Base-by-base conservation (phyloP, 2,888 invertebrate genomes). In the Thumatha senex region DNA sequence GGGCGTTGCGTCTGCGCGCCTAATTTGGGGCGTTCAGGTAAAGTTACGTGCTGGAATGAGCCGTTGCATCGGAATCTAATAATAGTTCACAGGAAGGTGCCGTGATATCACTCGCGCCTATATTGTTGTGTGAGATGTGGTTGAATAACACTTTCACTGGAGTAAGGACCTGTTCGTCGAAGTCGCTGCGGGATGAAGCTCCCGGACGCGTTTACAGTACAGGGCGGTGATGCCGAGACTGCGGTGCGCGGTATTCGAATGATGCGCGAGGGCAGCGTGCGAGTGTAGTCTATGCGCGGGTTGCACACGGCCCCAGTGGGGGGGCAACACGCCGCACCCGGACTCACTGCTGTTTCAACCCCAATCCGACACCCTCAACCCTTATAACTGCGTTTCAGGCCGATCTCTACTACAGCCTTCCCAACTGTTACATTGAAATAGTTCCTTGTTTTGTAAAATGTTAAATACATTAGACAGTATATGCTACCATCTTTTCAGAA, bases 11-110 rank as follows among this genome's bases (percentile, higher is more conserved):
- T 67, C 80, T 83, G 83, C 89, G 88, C 89, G 80, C 92, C 92
- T 92, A 92, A 92, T 92, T 92, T 92, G 89, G 92, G 82, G 76
- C 80, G 85, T 87, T 80, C 91, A 91, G 91, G 92, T 91, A 90
- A 90, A 89, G 86, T 90, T 89, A 89, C 91, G 76, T 71, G 78
- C 86, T 89, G 89, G 88, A 90, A 84, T 74, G 78, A 71, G 74
- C 68, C 60, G 75, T 74, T 89, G 86, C 87, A 88, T 73, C 74
- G 18, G 3, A 4, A 24, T 79, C 86, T 89, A 89, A 81, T 83
- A 80, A 86, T 91, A 91, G 86, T 74, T 70, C 84, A 82, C 81
- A 74, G 80, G 79, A 82, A 78, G 82, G 76, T 82, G 81, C 77
- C 78, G 75, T 74, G 70, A 77, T 78, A 75, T 77, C 89, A 89